Evolutionary conservation across 2,113 vertebrate species (phyloP).

Genomic region (Anhinga anhinga): DNA sequence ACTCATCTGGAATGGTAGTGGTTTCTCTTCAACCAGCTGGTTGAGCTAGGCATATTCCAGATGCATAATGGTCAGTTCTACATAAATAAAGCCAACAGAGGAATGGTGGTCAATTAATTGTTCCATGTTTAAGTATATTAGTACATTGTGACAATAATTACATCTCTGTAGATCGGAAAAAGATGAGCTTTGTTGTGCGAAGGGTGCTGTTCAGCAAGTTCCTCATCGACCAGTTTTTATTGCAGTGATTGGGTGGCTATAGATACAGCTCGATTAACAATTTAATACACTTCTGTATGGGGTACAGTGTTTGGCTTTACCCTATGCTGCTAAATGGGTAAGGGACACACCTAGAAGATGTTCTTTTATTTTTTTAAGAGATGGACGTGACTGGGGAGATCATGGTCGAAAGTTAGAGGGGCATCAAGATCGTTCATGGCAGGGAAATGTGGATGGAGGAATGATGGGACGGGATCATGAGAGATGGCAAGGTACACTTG

Average conservation of each 20-base stretch:
- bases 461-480: slow-evolving; percentile 67
- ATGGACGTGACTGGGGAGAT: slow-evolving; percentile 85
- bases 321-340: background rate
- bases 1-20: rapidly evolving
- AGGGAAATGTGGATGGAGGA: slow-evolving; percentile 70
- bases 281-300: background rate
- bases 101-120: background rate
- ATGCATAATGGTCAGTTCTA: background rate
- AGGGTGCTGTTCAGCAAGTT: background rate
- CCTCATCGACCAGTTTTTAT: background rate
- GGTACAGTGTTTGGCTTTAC: slow-evolving; percentile 9
- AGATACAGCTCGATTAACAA: background rate
- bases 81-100: background rate
- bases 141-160: background rate
- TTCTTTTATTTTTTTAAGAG: slow-evolving; percentile 70
- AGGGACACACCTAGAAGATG: background rate
- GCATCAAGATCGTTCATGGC: slow-evolving; percentile 82
- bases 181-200: background rate
- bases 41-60: background rate
- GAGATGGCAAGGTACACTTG: slow-evolving; percentile 75
- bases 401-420: slow-evolving; percentile 85
- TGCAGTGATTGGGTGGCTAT: background rate
- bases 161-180: background rate
- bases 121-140: background rate
- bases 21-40: background rate